phyloP scores from a whole-genome alignment of 1,140 invertebrate species.

The Trichonephila inaurata region DNA sequence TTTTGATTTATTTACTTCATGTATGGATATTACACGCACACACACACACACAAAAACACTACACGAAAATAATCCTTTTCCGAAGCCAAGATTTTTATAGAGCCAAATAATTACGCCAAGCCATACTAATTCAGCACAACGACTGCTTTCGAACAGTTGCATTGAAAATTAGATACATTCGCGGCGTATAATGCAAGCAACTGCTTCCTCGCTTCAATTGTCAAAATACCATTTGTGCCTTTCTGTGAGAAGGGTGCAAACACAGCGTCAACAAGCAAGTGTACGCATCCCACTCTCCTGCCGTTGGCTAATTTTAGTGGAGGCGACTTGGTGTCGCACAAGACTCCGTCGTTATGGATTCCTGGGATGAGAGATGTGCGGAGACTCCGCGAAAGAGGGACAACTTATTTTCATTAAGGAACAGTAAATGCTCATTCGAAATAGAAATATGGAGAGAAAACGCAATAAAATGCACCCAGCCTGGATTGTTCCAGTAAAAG shows the following conservation, averaged over 20 bases:
- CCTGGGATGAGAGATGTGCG: not conserved
- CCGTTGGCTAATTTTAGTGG: conserved; percentile 23
- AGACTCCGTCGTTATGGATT: conserved; percentile 7
- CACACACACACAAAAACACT: too few relatives aligned
- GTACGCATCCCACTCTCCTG: not conserved
- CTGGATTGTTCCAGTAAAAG: not conserved
- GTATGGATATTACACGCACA: too few relatives aligned
- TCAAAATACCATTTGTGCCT: too few relatives aligned
- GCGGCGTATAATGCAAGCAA: too few relatives aligned
- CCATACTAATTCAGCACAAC: too few relatives aligned
- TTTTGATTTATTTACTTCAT: too few relatives aligned
- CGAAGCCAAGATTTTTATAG: too few relatives aligned
- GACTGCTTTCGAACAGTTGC: too few relatives aligned
- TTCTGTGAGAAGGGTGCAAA: not conserved
- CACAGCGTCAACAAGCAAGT: not conserved
- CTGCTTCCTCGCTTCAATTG: too few relatives aligned
- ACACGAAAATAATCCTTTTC: too few relatives aligned
- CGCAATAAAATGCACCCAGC: not conserved
- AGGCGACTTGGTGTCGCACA: conserved; percentile 25
- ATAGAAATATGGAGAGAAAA: not conserved
- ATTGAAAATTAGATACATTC: too few relatives aligned
- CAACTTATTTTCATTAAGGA: conserved; percentile 38
- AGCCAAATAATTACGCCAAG: too few relatives aligned
- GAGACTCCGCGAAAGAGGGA: conserved; percentile 11
- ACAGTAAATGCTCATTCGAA: conserved; percentile 17